Conservation (phyloP, 2,113 vertebrate genomes). For the Chroicocephalus ridibundus region DNA sequence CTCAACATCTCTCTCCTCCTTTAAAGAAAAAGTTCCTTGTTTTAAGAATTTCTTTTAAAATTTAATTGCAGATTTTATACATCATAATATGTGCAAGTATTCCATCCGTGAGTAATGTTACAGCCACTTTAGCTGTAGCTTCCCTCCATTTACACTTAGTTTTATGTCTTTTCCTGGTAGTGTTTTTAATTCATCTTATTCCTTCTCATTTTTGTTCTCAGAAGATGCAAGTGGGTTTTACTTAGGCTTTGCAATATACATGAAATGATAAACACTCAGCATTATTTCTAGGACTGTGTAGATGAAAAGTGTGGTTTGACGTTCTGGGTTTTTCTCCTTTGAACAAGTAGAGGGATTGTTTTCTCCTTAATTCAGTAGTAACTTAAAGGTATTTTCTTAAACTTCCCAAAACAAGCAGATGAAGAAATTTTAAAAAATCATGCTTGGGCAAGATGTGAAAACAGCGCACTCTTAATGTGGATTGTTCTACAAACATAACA, state of each 20-base stretch:
- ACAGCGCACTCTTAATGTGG: neutral
- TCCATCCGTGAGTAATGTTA: neutral
- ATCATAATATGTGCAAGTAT: neutral
- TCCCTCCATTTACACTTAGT: conserved; percentile 41
- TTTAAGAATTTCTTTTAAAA: conserved; percentile 13
- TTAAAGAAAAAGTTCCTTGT: neutral
- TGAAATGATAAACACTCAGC: conserved; percentile 5
- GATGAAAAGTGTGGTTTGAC: neutral
- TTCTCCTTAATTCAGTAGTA: neutral
- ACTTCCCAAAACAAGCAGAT: neutral
- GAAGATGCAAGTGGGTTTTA: conserved; percentile 16
- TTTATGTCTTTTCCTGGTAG: conserved; percentile 27
- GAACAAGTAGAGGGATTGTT: neutral
- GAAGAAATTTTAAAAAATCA: neutral
- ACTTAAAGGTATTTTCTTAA: neutral
- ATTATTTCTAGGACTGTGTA: conserved; percentile 13
- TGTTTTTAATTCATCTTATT: conserved; percentile 1
- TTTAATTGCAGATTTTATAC: conserved; percentile 17
- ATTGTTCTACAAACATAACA: neutral
- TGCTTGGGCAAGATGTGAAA: neutral
- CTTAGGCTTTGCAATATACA: conserved; percentile 17
- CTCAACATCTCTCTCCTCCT: neutral
- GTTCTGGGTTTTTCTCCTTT: neutral
- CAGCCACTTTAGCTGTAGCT: conserved; percentile 37
- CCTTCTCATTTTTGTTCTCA: conserved; percentile 11